Conservation (phyloP, 2,113 vertebrate species). For the Callipepla squamata region DNA sequence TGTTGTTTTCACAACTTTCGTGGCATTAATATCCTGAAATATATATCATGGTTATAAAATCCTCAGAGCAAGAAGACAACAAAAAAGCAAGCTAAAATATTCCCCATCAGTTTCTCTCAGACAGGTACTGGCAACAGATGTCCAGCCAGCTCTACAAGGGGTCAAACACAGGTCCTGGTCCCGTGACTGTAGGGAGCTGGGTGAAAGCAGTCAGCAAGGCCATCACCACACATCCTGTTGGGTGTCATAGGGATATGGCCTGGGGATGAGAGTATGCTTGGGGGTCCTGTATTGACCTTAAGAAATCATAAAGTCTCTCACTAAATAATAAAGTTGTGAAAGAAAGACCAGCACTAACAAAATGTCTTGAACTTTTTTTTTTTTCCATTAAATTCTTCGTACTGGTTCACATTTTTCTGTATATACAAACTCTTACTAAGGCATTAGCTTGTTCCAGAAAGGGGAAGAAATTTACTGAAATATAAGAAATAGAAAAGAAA, state of each 20-base stretch:
- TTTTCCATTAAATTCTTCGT: neutral
- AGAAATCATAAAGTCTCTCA: neutral
- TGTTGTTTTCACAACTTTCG: neutral
- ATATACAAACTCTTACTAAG: neutral
- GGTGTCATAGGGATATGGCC: neutral
- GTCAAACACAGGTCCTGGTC: neutral
- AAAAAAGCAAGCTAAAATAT: neutral
- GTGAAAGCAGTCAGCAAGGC: fast-evolving
- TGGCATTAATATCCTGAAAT: neutral
- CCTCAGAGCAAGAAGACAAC: neutral
- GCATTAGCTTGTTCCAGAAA: fast-evolving
- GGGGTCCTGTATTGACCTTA: neutral
- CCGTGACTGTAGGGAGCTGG: neutral
- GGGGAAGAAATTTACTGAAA: neutral
- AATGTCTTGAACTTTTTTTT: neutral
- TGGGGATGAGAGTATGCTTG: fast-evolving
- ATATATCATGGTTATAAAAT: neutral
- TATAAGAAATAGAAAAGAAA: neutral
- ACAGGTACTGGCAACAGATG: neutral
- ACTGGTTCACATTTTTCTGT: neutral
- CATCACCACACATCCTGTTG: neutral
- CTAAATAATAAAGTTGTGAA: neutral
- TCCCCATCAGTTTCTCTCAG: neutral
- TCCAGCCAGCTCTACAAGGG: fast-evolving
- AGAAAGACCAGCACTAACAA: neutral